These are phyloP conservation scores for Diadophis punctatus DNA, from an alignment of 2,113 vertebrate genomes.

Conservation along the genomic window DNA sequence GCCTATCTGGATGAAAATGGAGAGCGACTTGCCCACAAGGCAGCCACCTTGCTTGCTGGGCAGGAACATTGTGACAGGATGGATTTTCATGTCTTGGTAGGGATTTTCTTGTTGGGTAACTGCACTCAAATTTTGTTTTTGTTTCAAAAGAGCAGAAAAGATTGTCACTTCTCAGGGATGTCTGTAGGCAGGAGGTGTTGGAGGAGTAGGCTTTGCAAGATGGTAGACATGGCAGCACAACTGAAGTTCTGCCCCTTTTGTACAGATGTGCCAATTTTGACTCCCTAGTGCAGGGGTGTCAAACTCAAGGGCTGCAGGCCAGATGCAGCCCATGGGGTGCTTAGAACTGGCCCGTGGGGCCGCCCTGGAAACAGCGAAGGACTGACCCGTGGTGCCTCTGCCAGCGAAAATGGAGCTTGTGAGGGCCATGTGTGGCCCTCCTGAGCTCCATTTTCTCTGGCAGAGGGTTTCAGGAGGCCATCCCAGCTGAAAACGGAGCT, in stretches of 20 bases:
- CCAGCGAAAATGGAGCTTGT: no score
- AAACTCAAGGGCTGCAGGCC: no score
- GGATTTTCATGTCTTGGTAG: conserved; percentile 90
- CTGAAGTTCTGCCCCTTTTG: not conserved
- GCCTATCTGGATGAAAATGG: conserved; percentile 82
- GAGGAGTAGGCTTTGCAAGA: not conserved
- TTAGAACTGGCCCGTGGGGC: no score
- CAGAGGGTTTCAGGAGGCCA: no score
- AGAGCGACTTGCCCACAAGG: conserved; percentile 66
- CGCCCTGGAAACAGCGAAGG: no score
- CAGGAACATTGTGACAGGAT: conserved; percentile 78
- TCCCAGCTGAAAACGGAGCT: no score
- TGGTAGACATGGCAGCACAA: not conserved
- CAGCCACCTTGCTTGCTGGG: conserved; percentile 64
- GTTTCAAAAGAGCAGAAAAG: not conserved
- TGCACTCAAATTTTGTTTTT: not conserved
- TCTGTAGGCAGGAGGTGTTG: not conserved
- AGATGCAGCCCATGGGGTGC: no score
- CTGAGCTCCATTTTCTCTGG: no score
- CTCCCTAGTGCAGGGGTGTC: not conserved
- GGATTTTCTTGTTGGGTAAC: conserved; percentile 25
- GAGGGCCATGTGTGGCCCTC: no score
- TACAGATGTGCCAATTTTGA: not conserved
- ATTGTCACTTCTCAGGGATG: not conserved
- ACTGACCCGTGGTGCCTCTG: no score